These are phyloP conservation scores for Octodonta nipae DNA, from an alignment of 2,888 invertebrate genomes.

Conservation along the genomic window DNA sequence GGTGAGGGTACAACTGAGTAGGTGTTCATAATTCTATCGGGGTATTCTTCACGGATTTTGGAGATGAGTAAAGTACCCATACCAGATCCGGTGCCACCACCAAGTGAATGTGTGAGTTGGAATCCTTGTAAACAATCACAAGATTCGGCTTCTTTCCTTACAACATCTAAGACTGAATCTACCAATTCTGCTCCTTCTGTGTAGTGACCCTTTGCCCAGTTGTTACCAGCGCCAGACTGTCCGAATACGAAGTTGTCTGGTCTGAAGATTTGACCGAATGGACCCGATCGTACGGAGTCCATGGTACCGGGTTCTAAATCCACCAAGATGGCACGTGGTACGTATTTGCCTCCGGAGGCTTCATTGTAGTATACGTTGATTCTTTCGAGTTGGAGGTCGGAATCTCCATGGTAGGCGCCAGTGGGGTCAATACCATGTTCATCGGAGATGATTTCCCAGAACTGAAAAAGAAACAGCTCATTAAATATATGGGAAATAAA, in stretches of 20 bases:
- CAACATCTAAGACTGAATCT: conserved; percentile 73
- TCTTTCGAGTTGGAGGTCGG: conserved; percentile 81
- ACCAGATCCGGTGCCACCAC: conserved; percentile 66
- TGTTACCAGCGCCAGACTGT: conserved; percentile 61
- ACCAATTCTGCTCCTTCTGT: conserved; percentile 78
- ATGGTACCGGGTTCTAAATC: conserved; percentile 74
- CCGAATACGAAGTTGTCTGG: conserved; percentile 82
- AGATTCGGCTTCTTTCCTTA: conserved; percentile 76
- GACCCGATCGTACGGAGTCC: conserved; percentile 79
- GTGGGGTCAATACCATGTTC: conserved; percentile 89
- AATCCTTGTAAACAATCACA: conserved; percentile 86
- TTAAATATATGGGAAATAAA: too few relatives aligned
- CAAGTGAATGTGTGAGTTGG: conserved; percentile 71
- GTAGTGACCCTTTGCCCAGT: conserved; percentile 81
- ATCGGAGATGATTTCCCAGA: conserved; percentile 93
- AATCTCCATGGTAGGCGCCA: conserved; percentile 80
- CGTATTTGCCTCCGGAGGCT: conserved; percentile 64
- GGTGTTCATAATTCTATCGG: conserved; percentile 78
- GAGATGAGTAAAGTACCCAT: conserved; percentile 64
- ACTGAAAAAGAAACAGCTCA: conserved; percentile 44
- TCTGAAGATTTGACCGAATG: conserved; percentile 73
- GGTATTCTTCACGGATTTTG: conserved; percentile 82
- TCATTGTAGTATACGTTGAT: conserved; percentile 94
- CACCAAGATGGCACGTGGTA: conserved; percentile 60
- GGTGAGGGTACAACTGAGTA: conserved; percentile 73